Base-by-base conservation (phyloP, 2,113 vertebrate species). In the Mobula hypostoma region DNA sequence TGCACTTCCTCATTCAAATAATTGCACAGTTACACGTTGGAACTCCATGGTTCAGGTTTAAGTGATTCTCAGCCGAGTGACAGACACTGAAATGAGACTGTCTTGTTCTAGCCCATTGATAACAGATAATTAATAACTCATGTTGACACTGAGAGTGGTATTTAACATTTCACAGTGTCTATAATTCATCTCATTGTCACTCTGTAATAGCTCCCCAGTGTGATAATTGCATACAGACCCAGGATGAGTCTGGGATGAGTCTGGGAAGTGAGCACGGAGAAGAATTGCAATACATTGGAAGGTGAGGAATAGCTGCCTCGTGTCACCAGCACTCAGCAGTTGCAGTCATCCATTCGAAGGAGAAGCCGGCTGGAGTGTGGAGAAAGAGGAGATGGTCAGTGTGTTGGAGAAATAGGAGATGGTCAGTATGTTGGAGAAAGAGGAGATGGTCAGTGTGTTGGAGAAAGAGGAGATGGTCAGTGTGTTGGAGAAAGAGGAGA, bases 121-220 rank as follows among this genome's bases (percentile, higher is more conserved):
- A 88, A 29, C 85, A 32, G 58, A 12, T 88, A n/a, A 88, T 88
- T 88, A 66, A 88, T 61, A 32, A 32, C n/a, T 58, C 36, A 17
- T 12, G 58, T 15, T n/a, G 14, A n/a, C 12, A 66, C 29, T 11
- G 66, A 32, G 85, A 66, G 58, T 7, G 27, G 58, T 88, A 66
- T 88, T 88, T 88, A 88, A 66, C 29, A 66, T 88, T 88, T 88
- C 85, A 83, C 85, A 14, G 83, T 63, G 85, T 88, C 58, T 63
- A 66, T 63, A n/a, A 63, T 63, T 87, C 58, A 88, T 66, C 58
- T 88, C 29, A 88, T 88, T n/a, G 63, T 88, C 85, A 87, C 15
- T 61, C 8, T 87, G 58, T 87, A 87, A 87, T 87, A 29, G 83
- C 27, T 87, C 9, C 56, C 56, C 56, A 63, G 14, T 32, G 85